Percentiles rank a stretch among this genome's conserved stretches.
phyloP scores from a whole-genome alignment of 1,140 invertebrate species.

The Drosophila chauvacae region DNA sequence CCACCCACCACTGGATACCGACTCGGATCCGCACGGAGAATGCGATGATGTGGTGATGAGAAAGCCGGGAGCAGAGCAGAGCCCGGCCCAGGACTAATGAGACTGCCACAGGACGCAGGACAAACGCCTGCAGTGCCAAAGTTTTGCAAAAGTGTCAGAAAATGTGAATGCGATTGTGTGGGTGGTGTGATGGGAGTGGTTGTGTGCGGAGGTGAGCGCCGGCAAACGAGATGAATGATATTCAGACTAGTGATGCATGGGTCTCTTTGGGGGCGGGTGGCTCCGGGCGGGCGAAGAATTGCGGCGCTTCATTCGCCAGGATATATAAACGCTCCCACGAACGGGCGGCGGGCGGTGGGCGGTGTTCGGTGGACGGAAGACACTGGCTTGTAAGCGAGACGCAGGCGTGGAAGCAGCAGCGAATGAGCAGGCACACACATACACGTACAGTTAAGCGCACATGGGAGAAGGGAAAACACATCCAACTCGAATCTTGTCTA shows the following conservation, averaged over 20 bases:
- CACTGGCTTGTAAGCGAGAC: slow-evolving; percentile 44
- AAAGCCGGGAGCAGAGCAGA: slow-evolving; percentile 31
- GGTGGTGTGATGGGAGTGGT: slow-evolving; percentile 24
- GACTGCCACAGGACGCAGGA: slow-evolving; percentile 52
- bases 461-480: slow-evolving; percentile 56
- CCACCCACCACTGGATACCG: slow-evolving; percentile 31
- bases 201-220: slow-evolving; percentile 75
- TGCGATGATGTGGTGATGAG: slow-evolving; percentile 33
- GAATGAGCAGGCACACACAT: slow-evolving; percentile 68
- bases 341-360: slow-evolving; percentile 9
- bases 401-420: slow-evolving; percentile 77
- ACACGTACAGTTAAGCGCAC: slow-evolving; percentile 9
- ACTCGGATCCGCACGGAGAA: slow-evolving; percentile 25
- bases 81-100: slow-evolving; percentile 38
- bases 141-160: slow-evolving; percentile 73
- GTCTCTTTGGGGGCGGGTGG: slow-evolving; percentile 65
- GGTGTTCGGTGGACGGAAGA: slow-evolving; percentile 49
- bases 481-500: slow-evolving; percentile 84
- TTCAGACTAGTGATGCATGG: slow-evolving; percentile 82
- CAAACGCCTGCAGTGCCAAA: slow-evolving; percentile 50
- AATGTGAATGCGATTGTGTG: slow-evolving; percentile 39
- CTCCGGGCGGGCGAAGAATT: slow-evolving; percentile 42
- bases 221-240: slow-evolving; percentile 77
- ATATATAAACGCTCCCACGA: slow-evolving; percentile 33
- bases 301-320: slow-evolving; percentile 75